These are phyloP conservation scores for Ellobium chinense DNA, from an alignment of 2,888 invertebrate species.

Conservation along the genomic window DNA sequence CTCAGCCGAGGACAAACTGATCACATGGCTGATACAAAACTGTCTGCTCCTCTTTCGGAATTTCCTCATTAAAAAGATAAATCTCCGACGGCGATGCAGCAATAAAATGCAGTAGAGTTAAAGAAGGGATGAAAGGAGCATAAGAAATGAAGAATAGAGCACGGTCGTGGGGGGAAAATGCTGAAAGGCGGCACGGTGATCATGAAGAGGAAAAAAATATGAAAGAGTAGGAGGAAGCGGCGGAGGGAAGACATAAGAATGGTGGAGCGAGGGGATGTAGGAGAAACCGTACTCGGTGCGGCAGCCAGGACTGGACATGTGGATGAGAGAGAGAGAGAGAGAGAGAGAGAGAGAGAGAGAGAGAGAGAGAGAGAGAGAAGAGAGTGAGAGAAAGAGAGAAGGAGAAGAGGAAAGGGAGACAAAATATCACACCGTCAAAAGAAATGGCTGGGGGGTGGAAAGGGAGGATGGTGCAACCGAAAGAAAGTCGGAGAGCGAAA, in stretches of 20 bases:
- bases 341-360: conserved; percentile 4
- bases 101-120: background rate
- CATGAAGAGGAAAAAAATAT: too few species aligned
- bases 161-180: too few species aligned
- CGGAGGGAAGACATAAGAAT: too few species aligned
- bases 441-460: background rate
- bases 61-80: conserved; percentile 4
- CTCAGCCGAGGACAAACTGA: background rate
- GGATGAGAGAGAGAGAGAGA: conserved; percentile 4
- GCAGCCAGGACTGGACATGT: background rate
- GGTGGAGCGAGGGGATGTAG: too few species aligned
- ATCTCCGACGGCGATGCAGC: background rate
- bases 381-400: background rate
- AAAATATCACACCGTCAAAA: too few species aligned
- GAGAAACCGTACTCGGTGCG: background rate
- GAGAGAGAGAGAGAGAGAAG: background rate
- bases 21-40: background rate
- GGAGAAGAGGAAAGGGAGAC: background rate
- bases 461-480: too few species aligned
- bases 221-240: too few species aligned
- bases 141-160: too few species aligned
- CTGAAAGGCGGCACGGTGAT: too few species aligned
- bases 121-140: too few species aligned
- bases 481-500: too few species aligned
- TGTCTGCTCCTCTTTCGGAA: background rate